Conservation (phyloP, 35 echinoderm and acorn worm genomes). For the Chiridota heheva region DNA sequence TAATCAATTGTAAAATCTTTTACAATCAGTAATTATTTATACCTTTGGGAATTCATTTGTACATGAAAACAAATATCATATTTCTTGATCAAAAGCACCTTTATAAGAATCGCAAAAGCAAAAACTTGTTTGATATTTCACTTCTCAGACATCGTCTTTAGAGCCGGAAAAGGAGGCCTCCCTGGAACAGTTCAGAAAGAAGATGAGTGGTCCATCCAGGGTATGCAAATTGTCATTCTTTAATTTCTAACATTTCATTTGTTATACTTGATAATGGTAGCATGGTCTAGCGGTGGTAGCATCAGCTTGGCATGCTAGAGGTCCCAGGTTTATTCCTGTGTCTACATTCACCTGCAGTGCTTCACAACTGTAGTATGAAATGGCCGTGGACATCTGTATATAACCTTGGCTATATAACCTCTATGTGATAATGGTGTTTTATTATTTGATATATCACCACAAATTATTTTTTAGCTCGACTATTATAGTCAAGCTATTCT, state of each 20-base stretch:
- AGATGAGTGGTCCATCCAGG: constrained; percentile 77
- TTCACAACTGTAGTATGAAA: no score
- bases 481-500: no score
- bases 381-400: no score
- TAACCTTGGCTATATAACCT: no score
- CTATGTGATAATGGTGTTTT: no score
- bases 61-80: neutral
- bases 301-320: neutral
- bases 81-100: neutral
- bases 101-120: neutral
- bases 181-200: constrained; percentile 62
- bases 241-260: neutral
- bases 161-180: constrained; percentile 69
- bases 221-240: constrained; percentile 47
- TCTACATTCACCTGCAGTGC: neutral
- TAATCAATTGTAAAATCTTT: neutral
- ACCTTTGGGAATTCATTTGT: neutral
- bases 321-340: neutral
- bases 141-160: constrained; percentile 43
- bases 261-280: neutral
- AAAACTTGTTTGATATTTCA: neutral
- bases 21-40: neutral
- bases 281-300: neutral
- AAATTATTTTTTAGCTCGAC: no score
- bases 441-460: no score